A percentile compares a stretch with the other conserved stretches of the same genome.
Conservation (phyloP, 2,888 invertebrate genomes). For the Sphaeridia pumilis region DNA sequence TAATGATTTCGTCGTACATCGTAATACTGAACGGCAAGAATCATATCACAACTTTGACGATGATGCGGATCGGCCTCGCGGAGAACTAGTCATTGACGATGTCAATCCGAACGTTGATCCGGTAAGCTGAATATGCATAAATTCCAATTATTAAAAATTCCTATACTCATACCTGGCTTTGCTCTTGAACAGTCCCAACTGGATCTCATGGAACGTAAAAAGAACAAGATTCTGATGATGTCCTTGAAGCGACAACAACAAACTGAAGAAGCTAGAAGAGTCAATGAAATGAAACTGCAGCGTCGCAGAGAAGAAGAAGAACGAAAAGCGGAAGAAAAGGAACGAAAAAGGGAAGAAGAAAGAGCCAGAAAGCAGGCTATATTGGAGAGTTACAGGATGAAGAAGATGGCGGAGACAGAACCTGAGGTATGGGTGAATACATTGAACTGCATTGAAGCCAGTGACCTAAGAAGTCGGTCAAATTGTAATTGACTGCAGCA, state of each 20-base stretch:
- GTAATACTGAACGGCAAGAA: constrained; percentile 1
- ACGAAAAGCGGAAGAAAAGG: constrained; percentile 54
- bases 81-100: constrained; percentile 35
- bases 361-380: constrained; percentile 71
- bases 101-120: constrained; percentile 32
- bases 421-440: too few relatives aligned
- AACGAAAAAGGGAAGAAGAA: constrained; percentile 66
- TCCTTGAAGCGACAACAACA: constrained; percentile 82
- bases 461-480: too few relatives aligned
- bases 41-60: constrained; percentile 1
- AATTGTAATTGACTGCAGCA: too few relatives aligned
- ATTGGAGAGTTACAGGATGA: constrained; percentile 81
- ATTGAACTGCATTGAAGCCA: too few relatives aligned
- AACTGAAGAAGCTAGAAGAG: constrained; percentile 72
- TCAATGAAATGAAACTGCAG: constrained; percentile 69
- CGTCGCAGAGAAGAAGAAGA: constrained; percentile 55
- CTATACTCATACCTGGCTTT: too few relatives aligned
- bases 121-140: constrained; percentile 17
- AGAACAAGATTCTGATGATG: constrained; percentile 77
- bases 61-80: constrained; percentile 20
- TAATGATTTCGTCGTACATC: constrained; percentile 8
- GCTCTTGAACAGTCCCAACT: constrained; percentile 68
- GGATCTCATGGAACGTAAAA: constrained; percentile 85
- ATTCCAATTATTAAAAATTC: too few relatives aligned
- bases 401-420: constrained; percentile 48